Evolutionary conservation across 2,113 vertebrate species (phyloP).

Genomic region (Pelobates fuscus): DNA sequence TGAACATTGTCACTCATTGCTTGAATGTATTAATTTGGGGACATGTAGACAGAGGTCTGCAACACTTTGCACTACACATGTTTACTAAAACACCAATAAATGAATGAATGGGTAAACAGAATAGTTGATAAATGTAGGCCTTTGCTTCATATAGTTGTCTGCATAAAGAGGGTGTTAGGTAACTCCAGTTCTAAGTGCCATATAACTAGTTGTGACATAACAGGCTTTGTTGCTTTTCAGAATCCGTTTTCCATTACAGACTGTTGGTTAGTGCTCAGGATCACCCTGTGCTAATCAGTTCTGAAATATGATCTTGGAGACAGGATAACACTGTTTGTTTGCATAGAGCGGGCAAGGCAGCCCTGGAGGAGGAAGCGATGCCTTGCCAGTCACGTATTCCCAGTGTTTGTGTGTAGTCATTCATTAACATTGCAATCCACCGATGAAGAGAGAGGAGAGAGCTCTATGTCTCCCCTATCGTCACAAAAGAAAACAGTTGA

Average conservation of each 20-base stretch:
- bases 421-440: neutral
- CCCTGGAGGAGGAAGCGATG: constrained; percentile 50
- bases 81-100: no score
- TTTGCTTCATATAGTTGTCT: no score
- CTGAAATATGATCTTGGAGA: constrained; percentile 46
- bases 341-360: constrained; percentile 51
- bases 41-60: no score
- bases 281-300: constrained; percentile 43
- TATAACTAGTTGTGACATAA: constrained; percentile 2
- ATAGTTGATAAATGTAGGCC: no score
- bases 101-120: no score
- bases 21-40: no score
- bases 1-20: no score
- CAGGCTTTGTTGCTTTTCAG: neutral
- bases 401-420: constrained; percentile 42
- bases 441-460: neutral
- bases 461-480: constrained; percentile 16
- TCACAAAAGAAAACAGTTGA: neutral
- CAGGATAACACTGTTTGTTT: constrained; percentile 45
- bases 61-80: no score
- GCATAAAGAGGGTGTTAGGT: constrained; percentile 1
- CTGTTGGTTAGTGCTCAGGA: constrained; percentile 30
- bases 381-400: constrained; percentile 54
- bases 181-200: neutral
- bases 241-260: constrained; percentile 8